These are phyloP conservation scores for Caenorhabditis plicata DNA, from an alignment of 2,888 invertebrate species.

Conservation along the genomic window DNA sequence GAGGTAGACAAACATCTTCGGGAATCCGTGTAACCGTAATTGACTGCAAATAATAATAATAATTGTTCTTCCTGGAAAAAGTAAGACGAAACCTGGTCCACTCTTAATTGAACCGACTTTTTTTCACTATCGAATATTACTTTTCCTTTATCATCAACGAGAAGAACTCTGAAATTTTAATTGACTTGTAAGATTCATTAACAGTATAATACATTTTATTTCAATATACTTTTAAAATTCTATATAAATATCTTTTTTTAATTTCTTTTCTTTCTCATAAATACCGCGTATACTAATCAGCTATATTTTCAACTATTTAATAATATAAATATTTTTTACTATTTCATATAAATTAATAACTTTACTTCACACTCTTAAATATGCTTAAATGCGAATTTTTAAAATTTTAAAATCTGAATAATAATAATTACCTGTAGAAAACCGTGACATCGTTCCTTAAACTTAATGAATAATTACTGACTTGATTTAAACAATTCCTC, in stretches of 20 bases:
- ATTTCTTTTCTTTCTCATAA: not conserved
- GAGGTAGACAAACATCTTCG: conserved; percentile 14
- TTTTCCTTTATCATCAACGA: conserved; percentile 12
- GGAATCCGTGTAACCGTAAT: conserved; percentile 20
- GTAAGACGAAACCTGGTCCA: conserved; percentile 16
- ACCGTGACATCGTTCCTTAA: conserved; percentile 23
- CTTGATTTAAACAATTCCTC: conserved; percentile 38
- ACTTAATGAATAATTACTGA: conserved; percentile 40
- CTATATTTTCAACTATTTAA: no score
- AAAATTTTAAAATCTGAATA: not conserved
- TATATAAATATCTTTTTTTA: not conserved
- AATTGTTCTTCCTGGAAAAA: no score
- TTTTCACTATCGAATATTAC: conserved; percentile 17
- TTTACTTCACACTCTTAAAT: no score
- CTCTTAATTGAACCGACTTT: not conserved
- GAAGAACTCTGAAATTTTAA: conserved; percentile 12
- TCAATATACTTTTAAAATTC: not conserved
- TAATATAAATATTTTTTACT: no score
- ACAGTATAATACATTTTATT: not conserved
- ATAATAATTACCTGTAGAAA: conserved; percentile 37
- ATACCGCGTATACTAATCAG: no score
- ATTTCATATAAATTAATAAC: no score
- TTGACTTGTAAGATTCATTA: not conserved
- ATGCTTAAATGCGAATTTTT: not conserved
- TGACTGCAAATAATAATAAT: conserved; percentile 9